Base-by-base conservation (phyloP, 2,797 vertebrate genomes). In the Monodelphis domestica region DNA sequence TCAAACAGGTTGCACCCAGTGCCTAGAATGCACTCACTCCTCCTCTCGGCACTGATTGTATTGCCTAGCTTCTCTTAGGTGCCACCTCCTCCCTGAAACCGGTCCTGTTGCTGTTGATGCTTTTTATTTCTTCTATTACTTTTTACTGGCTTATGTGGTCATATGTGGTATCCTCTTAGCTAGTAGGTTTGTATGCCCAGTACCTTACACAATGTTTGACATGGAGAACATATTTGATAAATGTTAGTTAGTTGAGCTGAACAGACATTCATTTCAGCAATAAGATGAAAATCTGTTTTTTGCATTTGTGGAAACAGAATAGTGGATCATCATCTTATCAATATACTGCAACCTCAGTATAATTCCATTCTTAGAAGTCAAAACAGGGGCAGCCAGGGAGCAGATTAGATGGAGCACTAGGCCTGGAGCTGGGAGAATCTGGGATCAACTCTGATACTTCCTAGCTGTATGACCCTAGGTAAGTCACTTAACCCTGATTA, bases 191-290 rank as follows among this genome's bases (percentile, higher is more conserved):
- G 54, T 52, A 52, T 88, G 50, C 53, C 93, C 24, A 56, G 28
- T 91, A 15, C 51, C 52, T 59, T 92, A 7, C 88, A 87, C 3
- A 78, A 29, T 87, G 5, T 5, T 88, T 93, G 52, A 21, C 38
- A 89, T 52, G 28, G 38, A 92, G 53, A 30, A 92, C 56, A 56
- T 21, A 53, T 59, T 70, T 94, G 53, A 57, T 89, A 92, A 93
- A 89, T 91, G 70, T 91, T 87, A 95, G 89, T 88, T 93, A 56
- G 50, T 63, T 45, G 90, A 12, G 78, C 26, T 45, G 70, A 78
- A 45, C 88, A 87, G 84, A 97, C 93, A 93, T 91, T 50, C 38
- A 90, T 91, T 91, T 95, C 24, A 33, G 54, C 93, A 91, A 50
- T 91, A 84, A 53, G 1, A 29, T 51, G 30, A 87, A 93, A 92